Conservation (phyloP, 2,797 vertebrate genomes). For the Prionace glauca region DNA sequence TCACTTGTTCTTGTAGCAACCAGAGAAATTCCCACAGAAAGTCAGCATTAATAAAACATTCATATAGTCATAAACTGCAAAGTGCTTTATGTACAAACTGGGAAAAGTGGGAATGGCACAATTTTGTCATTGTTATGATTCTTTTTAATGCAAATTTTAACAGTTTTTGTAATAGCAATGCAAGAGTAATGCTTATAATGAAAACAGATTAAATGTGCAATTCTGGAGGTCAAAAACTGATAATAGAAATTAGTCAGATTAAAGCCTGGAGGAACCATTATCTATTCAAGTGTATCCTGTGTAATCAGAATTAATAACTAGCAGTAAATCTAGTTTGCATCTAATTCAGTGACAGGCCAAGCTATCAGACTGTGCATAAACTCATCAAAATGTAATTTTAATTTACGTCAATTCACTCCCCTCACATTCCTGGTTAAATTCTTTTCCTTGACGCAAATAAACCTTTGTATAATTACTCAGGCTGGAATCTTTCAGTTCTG, state of each 20-base stretch:
- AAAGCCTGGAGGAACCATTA: not conserved
- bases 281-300: not conserved
- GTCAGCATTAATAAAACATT: not conserved
- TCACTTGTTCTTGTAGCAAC: not conserved
- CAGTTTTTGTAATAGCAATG: not conserved
- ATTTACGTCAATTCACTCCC: not conserved
- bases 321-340: not conserved
- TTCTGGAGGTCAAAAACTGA: slow-evolving; percentile 7
- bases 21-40: not conserved
- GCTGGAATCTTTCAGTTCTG: no score
- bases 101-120: not conserved
- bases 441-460: not conserved
- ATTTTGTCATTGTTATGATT: not conserved
- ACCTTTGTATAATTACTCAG: not conserved
- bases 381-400: slow-evolving; percentile 10
- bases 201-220: not conserved
- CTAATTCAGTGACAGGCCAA: not conserved
- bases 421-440: not conserved
- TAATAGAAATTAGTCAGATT: not conserved
- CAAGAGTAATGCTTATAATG: not conserved
- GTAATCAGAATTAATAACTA: not conserved
- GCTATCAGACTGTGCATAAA: not conserved
- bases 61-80: not conserved
- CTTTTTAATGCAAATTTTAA: not conserved
- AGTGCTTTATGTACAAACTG: not conserved